Evolutionary conservation across 2,113 vertebrate species (phyloP).

Genomic region (Geococcyx californianus): DNA sequence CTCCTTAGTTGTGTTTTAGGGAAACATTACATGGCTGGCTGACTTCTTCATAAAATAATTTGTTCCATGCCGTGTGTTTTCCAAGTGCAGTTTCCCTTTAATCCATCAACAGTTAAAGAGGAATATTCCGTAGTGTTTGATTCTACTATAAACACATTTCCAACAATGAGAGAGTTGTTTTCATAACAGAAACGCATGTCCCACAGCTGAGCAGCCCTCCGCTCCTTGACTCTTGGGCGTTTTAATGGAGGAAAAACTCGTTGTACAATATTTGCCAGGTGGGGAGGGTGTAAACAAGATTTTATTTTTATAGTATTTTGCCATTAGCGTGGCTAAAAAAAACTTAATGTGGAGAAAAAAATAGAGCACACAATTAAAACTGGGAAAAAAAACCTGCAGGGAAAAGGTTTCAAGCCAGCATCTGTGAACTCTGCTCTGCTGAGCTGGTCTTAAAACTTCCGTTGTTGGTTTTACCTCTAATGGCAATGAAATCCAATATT

Average conservation of each 20-base stretch:
- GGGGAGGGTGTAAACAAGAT: neutral
- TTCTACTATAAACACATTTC: conserved; percentile 54
- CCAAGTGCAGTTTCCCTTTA: neutral
- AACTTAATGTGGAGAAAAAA: neutral
- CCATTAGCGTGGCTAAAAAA: neutral
- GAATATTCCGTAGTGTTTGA: conserved; percentile 8
- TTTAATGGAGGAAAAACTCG: neutral
- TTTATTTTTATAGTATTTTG: neutral
- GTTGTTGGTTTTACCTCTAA: neutral
- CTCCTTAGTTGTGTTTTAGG: neutral
- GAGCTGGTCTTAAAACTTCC: neutral
- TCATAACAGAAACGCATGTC: conserved; percentile 39
- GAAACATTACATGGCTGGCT: neutral
- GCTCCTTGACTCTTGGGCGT: neutral
- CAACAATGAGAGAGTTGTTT: conserved; percentile 44
- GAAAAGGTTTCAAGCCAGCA: neutral
- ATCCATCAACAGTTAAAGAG: neutral
- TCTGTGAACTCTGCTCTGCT: neutral
- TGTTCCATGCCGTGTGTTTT: conserved; percentile 1
- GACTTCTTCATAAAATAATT: neutral
- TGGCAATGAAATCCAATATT: neutral
- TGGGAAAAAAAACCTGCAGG: neutral
- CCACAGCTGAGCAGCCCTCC: neutral
- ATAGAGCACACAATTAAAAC: neutral
- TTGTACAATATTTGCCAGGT: neutral